Evolutionary conservation across 2,113 vertebrate species (phyloP).

Genomic region (Urocitellus parryii): DNA sequence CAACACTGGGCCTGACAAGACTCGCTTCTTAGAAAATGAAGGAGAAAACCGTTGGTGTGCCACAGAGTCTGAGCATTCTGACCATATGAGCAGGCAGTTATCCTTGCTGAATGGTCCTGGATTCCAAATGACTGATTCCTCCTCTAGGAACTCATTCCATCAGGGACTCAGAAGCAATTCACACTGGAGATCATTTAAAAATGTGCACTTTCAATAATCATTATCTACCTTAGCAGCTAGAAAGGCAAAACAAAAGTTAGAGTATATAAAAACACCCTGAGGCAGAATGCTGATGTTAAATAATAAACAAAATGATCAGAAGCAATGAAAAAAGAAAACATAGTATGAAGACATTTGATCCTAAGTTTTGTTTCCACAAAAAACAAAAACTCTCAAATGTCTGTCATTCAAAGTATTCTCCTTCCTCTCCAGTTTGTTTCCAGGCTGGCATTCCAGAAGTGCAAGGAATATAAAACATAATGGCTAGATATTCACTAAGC

Average conservation of each 20-base stretch:
- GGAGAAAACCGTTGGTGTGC: not conserved
- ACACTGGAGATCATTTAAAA: slow-evolving; percentile 56
- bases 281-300: not conserved
- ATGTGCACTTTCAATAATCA: slow-evolving; percentile 35
- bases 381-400: not conserved
- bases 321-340: not conserved
- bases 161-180: slow-evolving; percentile 42
- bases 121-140: slow-evolving; percentile 57
- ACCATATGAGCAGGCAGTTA: slow-evolving; percentile 52
- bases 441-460: not conserved
- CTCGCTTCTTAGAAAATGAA: not conserved
- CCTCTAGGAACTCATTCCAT: slow-evolving; percentile 57
- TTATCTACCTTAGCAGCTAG: slow-evolving; percentile 73
- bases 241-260: slow-evolving; percentile 79
- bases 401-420: not conserved
- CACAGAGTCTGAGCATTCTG: not conserved
- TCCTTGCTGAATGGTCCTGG: slow-evolving; percentile 62
- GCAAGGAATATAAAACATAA: not conserved
- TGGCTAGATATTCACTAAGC: not conserved
- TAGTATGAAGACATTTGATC: not conserved
- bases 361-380: not conserved
- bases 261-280: slow-evolving; percentile 22
- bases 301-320: slow-evolving; percentile 12
- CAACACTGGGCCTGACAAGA: not conserved
- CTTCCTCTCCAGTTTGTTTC: not conserved